Base-by-base conservation (phyloP, 2,797 vertebrate genomes). In the Enteromius treurensis region DNA sequence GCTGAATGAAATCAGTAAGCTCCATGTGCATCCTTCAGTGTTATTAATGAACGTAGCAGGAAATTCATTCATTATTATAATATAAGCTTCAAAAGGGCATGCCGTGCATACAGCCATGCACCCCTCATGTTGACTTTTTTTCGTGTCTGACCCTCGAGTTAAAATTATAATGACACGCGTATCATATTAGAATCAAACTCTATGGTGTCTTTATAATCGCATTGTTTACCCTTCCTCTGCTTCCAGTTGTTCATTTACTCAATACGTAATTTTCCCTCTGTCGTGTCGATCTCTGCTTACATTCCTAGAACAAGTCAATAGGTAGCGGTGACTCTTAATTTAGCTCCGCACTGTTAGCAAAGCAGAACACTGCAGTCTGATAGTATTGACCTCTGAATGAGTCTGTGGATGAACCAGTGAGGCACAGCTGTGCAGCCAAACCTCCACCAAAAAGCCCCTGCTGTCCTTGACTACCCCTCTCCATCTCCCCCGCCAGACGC, bases 331-430 rank as follows among this genome's bases (percentile, higher is more conserved):
- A 17, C 53, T 37, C 83, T 80, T 81, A 85, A 87, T 84, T 85
- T 84, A 77, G 64, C 7, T 17, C 37, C 79, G 26, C 70, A 7
- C 42, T 81, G 45, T 85, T 85, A 80, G 78, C 64, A 70, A 74
- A 34, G 80, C 51, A 69, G 83, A 86, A 81, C 78, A 64, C 74
- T 53, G 68, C 70, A 42, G 21, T 80, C 34, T 70, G 40, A 77
- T 87, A 83, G 60, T 70, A 74, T 75, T 80, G 86, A 86, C 85
- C 85, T 82, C 47, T 86, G 87, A 87, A 76, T 62, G 75, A 82
- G 70, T 75, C 58, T 51, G 45, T 73, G 75, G 80, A 80, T 67
- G 53, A 55, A 79, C 74, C 23, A 77, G 17, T 4, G 71, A 84
- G 85, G 76, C 87, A 51, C 88, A 89, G 86, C 86, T 89, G 89